Base-by-base conservation (phyloP, 2,113 vertebrate genomes). In the Malurus alboscapulatus region DNA sequence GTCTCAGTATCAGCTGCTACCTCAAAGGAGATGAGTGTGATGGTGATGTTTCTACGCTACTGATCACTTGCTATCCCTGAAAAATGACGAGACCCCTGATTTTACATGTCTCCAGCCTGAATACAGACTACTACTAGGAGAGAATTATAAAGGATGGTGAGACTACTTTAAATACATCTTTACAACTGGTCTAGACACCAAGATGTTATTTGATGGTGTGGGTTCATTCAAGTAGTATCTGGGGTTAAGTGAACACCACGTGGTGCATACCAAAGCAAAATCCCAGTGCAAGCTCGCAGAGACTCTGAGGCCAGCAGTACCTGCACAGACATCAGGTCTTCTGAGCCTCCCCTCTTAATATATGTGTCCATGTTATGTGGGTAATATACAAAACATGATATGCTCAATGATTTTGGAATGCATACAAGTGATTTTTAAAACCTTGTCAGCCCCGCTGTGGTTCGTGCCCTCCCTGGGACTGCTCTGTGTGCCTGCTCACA, bases 401-500 rank as follows among this genome's bases (percentile, higher is more conserved):
- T 3, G 10, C n/a, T 19, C 21, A n/a, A 44, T 14, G n/a, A 44
- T 45, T 69, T 63, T 57, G 25, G n/a, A 42, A 27, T 1, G n/a
- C 45, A 53, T 58, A 65, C 5, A 48, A 66, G 14, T n/a, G 16
- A 47, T 65, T 61, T 80, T 77, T 29, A 45, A 85, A 51, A 45
- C 13, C 29, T 57, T 36, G 32, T 18, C 48, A 11, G 20, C 15
- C 22, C 4, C 8, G 17, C 14, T 34, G 54, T 21, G 50, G 58
- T 50, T n/a, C 62, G 32, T 34, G 34, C 20, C 4, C 20, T 72
- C 30, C 38, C 38, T 40, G 81, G 38, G 5, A 45, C 26, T 44
- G 61, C 0, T 0, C 69, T 12, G 26, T 7, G 1, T 29, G 13
- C 13, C 58, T 38, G 40, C 17, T 78, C 26, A 10, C 15, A 17